Base-by-base conservation (phyloP, 1,140 invertebrate genomes). In the Heliconius nattereri region DNA sequence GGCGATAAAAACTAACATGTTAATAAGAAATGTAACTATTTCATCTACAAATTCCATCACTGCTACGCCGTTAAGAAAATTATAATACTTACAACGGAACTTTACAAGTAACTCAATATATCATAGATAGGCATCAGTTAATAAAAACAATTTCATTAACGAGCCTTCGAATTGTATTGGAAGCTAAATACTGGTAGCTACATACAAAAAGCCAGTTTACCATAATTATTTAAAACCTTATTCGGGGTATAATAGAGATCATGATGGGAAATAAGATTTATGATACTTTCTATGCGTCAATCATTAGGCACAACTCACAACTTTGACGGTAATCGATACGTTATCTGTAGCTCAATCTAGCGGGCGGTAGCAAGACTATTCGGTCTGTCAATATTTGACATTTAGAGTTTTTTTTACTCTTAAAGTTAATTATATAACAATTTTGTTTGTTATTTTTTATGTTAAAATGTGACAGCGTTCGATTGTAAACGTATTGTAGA, bases 261-360 rank as follows among this genome's bases (percentile, higher is more conserved):
- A 66, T 3, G 23, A 66, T 66, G 16, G 60, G 60, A 26, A 60
- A 60, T 23, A 60, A 26, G 60, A 66, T 83, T 80, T 73, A 78
- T 77, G 81, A 73, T 82, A 85, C 87, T 91, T 90, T 91, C 89
- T 90, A 90, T 83, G 83, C 89, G 89, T 92, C 90, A 90, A 91
- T 92, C 89, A 91, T 66, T 66, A 66, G 9, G 60, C 23, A 66
- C 71, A 80, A 85, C 85, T 83, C 84, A 87, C 82, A 79, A 71
- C 79, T 87, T 82, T 85, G 86, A 83, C 84, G 86, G 88, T 90
- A 89, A 91, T 91, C 86, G 89, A 91, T 91, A 87, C 79, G 82
- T 92, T 89, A 90, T 91, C 89, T 84, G 86, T 90, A 80, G 84
- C 86, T 87, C 86, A 71, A 91, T 91, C 91, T 90, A 83, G 84